These are phyloP conservation scores for Papilio glaucus DNA, from an alignment of 1,140 invertebrate genomes.

Conservation along the genomic window DNA sequence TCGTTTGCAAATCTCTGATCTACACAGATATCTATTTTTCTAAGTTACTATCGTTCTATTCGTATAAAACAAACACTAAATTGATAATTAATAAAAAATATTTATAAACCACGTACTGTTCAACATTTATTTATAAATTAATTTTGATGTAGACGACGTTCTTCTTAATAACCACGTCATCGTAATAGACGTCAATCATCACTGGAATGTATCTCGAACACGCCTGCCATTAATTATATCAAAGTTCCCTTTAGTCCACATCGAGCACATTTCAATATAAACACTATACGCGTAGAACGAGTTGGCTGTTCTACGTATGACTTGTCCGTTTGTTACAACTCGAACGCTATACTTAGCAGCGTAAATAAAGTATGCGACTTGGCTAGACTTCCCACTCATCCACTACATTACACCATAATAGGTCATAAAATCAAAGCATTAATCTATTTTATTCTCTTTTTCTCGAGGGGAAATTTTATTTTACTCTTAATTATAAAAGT, in stretches of 20 bases:
- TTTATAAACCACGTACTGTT: too few species aligned
- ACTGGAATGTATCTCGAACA: conserved; percentile 10
- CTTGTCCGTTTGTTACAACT: background rate
- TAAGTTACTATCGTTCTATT: too few species aligned
- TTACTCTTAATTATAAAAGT: conserved; percentile 4
- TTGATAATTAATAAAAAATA: too few species aligned
- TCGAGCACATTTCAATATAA: conserved; percentile 10
- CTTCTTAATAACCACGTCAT: background rate
- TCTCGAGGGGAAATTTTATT: background rate
- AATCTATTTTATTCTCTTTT: conserved; percentile 21
- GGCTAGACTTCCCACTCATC: conserved; percentile 26
- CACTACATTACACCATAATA: conserved; percentile 16
- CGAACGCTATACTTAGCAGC: conserved; percentile 22
- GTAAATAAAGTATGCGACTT: conserved; percentile 29
- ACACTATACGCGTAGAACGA: background rate
- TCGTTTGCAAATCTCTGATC: too few species aligned
- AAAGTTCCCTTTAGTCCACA: conserved; percentile 19
- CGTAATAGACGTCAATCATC: background rate
- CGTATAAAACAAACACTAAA: too few species aligned
- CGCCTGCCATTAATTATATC: conserved; percentile 19
- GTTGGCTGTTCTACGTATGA: background rate
- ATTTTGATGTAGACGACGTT: background rate
- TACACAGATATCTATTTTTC: too few species aligned
- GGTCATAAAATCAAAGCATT: conserved; percentile 3
- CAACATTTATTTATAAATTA: background rate